phyloP scores from a whole-genome alignment of 1,140 invertebrate genomes.

The Aleiodes sp. region DNA sequence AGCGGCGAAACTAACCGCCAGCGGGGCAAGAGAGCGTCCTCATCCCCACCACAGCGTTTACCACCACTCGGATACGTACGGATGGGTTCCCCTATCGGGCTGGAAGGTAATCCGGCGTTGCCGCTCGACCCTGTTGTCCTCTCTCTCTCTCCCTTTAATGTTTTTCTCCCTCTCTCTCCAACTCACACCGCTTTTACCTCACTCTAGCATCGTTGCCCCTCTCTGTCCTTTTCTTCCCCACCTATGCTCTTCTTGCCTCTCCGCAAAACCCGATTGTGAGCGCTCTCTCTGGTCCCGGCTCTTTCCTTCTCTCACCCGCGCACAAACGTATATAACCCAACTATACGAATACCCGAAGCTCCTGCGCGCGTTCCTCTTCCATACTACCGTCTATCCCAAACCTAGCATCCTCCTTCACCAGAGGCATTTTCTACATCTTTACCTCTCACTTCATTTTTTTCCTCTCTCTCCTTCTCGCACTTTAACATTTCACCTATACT shows the following conservation, averaged over 20 bases:
- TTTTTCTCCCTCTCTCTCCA: neutral
- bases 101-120: slow-evolving; percentile 30
- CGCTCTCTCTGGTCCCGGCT: slow-evolving; percentile 21
- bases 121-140: slow-evolving; percentile 29
- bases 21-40: slow-evolving; percentile 55
- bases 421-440: neutral
- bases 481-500: neutral
- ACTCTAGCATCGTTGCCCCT: neutral
- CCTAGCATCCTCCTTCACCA: neutral
- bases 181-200: neutral
- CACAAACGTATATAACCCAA: neutral
- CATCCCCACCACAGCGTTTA: slow-evolving; percentile 37
- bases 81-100: slow-evolving; percentile 17
- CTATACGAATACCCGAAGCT: slow-evolving; percentile 41
- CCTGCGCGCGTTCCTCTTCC: slow-evolving; percentile 31
- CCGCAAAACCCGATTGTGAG: slow-evolving; percentile 38
- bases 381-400: neutral
- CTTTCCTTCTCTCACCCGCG: slow-evolving; percentile 16
- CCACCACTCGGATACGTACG: slow-evolving; percentile 9
- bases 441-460: neutral
- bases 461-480: slow-evolving; percentile 24
- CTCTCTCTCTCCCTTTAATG: neutral
- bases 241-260: slow-evolving; percentile 7
- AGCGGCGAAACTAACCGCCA: slow-evolving; percentile 59
- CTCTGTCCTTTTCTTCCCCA: neutral